Conservation (phyloP, 2,113 vertebrate species). For the Marmota flaviventris region DNA sequence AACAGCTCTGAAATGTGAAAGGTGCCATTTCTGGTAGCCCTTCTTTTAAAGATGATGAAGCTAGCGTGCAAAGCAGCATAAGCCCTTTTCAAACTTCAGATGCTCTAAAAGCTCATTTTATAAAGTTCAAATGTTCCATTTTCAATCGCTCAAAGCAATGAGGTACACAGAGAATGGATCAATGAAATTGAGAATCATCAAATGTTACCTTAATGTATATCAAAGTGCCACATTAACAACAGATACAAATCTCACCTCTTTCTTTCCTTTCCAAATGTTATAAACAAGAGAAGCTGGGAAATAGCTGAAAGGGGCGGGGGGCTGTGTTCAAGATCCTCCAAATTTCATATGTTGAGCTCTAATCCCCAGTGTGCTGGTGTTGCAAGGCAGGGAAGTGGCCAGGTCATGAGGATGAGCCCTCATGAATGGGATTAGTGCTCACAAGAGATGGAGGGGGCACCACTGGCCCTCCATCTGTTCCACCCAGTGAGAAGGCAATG, state of each 20-base stretch:
- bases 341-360: not conserved
- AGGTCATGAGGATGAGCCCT: not conserved
- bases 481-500: not conserved
- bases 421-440: not conserved
- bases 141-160: not conserved
- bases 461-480: not conserved
- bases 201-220: not conserved
- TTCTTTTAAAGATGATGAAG: conserved; percentile 9
- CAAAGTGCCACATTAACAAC: not conserved
- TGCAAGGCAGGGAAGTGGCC: not conserved
- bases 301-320: not conserved
- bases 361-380: not conserved
- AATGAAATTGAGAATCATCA: not conserved
- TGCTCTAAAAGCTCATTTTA: not conserved
- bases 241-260: not conserved
- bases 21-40: not conserved
- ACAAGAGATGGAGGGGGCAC: not conserved
- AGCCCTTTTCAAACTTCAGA: not conserved
- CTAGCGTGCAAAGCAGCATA: conserved; percentile 4
- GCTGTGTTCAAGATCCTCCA: not conserved
- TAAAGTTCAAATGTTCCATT: conserved; percentile 21
- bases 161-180: not conserved
- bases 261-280: not conserved
- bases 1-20: not conserved
- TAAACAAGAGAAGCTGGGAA: not conserved